A percentile compares a stretch with the other conserved stretches of the same genome.
Evolutionary conservation across 1,140 invertebrate species (phyloP).

Genomic region (Oncopodura yosiiana): DNA sequence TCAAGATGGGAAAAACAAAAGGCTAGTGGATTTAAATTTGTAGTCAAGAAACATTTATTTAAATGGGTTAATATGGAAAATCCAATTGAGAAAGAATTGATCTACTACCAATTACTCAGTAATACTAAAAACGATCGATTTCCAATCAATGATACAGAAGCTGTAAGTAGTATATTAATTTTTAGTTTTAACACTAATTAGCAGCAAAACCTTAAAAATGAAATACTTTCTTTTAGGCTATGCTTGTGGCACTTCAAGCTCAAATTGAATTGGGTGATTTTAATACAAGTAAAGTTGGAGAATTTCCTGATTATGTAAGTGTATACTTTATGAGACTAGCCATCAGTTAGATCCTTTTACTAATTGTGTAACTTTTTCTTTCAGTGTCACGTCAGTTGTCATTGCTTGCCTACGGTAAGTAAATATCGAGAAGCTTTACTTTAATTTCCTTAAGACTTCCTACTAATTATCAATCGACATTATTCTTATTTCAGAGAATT

Average conservation of each 20-base stretch:
- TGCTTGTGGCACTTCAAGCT: constrained; percentile 84
- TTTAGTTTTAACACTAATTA: too few species aligned
- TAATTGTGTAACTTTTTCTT: too few species aligned
- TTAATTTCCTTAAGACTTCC: too few species aligned
- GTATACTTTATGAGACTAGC: too few species aligned
- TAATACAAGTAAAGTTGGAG: constrained; percentile 41
- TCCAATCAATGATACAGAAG: constrained; percentile 83
- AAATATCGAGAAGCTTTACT: too few species aligned
- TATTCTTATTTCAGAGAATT: too few species aligned
- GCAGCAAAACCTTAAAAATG: constrained; percentile 13
- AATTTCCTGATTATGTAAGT: constrained; percentile 60
- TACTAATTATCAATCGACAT: too few species aligned
- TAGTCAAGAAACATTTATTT: constrained; percentile 90
- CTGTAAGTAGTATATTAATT: constrained; percentile 53
- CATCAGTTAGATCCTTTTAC: too few species aligned
- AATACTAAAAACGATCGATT: constrained; percentile 79
- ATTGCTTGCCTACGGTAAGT: constrained; percentile 69
- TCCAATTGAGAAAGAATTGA: constrained; percentile 84
- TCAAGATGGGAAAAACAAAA: constrained; percentile 82
- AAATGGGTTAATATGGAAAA: constrained; percentile 72
- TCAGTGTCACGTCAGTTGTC: constrained; percentile 23
- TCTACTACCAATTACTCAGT: constrained; percentile 92
- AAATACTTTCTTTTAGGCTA: constrained; percentile 48
- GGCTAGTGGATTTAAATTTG: constrained; percentile 51
- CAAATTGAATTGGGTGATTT: constrained; percentile 85